Base-by-base conservation (phyloP, 1,140 invertebrate genomes). In the Aphidius ervi region DNA sequence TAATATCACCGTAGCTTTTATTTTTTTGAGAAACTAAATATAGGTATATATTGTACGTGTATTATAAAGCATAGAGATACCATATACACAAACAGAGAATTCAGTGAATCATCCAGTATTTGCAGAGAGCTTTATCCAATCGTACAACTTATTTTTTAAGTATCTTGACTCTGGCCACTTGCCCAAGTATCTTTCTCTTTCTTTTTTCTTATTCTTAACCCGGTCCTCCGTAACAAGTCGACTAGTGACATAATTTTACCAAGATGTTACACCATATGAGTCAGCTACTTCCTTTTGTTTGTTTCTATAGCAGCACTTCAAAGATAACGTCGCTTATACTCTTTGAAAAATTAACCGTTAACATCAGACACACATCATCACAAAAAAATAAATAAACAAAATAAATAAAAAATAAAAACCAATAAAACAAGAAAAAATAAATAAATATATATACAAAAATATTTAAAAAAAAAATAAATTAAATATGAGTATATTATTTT, bases 181-280 rank as follows among this genome's bases (percentile, higher is more conserved):
- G 23, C 23, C 45, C 49, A 43, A 39, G 23, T 9, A 31, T 62
- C 55, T 47, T 45, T 41, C 10, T 49, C 39, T 49, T 49, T 58
- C 42, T 58, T 46, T 58, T 59, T n/a, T 62, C 65, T 65, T 66
- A 60, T 61, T 61, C 46, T 43, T 68, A 61, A 52, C 60, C 60
- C 60, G 47, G 60, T 57, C 43, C 54, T 37, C 49, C 58, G 59
- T 59, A 59, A 49, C 45, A 40, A 56, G 53, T 9, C 60, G 62
- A 68, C 64, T 62, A 66, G 68, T 72, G 71, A 73, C 71, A 74
- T 73, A 74, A 73, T 74, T 74, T 47, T 52, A 64, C 52, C 59
- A 57, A 9, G 56, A 68, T 64, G 65, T 63, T 65, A 56, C 64
- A 64, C 55, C 66, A 70, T 67, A 68, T 73, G 68, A 71, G 66